phyloP scores from a whole-genome alignment of 2,888 invertebrate species.

The Oxystoma pomonae region DNA sequence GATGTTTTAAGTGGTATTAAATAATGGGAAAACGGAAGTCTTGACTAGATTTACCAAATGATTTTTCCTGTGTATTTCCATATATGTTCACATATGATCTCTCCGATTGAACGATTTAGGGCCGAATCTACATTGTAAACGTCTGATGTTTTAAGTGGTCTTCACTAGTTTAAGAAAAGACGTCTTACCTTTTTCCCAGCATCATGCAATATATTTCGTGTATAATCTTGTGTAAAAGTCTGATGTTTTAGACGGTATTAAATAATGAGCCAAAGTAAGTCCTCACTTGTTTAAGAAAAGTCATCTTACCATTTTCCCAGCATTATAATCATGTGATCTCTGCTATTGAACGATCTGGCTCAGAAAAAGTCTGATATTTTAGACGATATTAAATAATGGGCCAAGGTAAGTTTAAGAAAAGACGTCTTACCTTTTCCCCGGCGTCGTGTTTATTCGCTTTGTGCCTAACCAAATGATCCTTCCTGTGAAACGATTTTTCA shows the following conservation, averaged over 20 bases:
- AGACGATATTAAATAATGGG: too few relatives aligned
- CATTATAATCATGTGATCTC: constrained; percentile 41
- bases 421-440: constrained; percentile 36
- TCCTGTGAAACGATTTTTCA: constrained; percentile 48
- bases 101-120: constrained; percentile 44
- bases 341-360: constrained; percentile 44
- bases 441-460: constrained; percentile 46
- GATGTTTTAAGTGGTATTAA: too few relatives aligned
- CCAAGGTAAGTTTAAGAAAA: neutral
- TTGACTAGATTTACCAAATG: constrained; percentile 46
- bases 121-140: constrained; percentile 46
- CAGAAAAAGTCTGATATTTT: too few relatives aligned
- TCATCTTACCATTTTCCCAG: neutral
- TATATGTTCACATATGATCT: constrained; percentile 44
- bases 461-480: constrained; percentile 51
- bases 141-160: too few relatives aligned
- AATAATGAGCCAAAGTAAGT: too few relatives aligned
- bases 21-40: neutral
- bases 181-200: too few relatives aligned
- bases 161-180: too few relatives aligned
- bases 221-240: too few relatives aligned
- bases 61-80: constrained; percentile 45
- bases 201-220: too few relatives aligned
- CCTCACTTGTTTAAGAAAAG: too few relatives aligned
- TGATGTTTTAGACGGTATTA: too few relatives aligned